phyloP scores from a whole-genome alignment of 2,113 vertebrate species.

The Heterochromis multidens region DNA sequence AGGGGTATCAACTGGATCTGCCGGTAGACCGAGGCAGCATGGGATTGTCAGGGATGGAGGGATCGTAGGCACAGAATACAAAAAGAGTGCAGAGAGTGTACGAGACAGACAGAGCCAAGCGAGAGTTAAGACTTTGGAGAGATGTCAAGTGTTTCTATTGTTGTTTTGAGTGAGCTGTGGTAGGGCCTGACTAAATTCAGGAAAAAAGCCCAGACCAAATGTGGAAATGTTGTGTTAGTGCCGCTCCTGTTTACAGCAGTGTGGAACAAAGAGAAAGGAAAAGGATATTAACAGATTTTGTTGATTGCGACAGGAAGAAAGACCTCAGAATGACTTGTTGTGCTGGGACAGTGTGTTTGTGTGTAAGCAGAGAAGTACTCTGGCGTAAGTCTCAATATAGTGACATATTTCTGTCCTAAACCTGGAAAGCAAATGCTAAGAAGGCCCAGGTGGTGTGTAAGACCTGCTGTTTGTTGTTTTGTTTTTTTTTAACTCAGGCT shows the following conservation, averaged over 20 bases:
- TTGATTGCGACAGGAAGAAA: slow-evolving; percentile 30
- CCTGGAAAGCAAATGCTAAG: not conserved
- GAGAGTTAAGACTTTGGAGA: slow-evolving; percentile 41
- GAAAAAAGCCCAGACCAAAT: slow-evolving; percentile 17
- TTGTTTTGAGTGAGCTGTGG: slow-evolving; percentile 2
- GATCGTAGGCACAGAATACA: slow-evolving; percentile 18
- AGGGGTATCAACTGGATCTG: slow-evolving; percentile 40
- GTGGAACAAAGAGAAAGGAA: slow-evolving; percentile 17
- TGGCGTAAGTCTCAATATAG: slow-evolving; percentile 3
- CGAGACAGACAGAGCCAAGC: slow-evolving; percentile 15
- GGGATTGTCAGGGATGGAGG: slow-evolving; percentile 15
- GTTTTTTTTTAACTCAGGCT: not conserved
- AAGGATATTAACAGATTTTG: slow-evolving; percentile 20
- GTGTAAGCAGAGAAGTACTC: not conserved
- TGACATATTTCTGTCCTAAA: slow-evolving; percentile 21
- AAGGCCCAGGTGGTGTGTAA: slow-evolving; percentile 25
- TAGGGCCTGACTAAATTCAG: slow-evolving; percentile 1
- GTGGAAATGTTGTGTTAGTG: slow-evolving; percentile 3
- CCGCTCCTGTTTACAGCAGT: slow-evolving; percentile 15
- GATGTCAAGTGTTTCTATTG: slow-evolving; percentile 56
- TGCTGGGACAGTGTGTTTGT: slow-evolving; percentile 8
- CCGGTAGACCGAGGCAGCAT: slow-evolving; percentile 31
- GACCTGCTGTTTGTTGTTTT: not conserved
- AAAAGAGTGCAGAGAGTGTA: not conserved
- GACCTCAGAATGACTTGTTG: slow-evolving; percentile 15